Evolutionary conservation across 2,113 vertebrate species (phyloP), one percentile per base, ranked within the genome.

Genomic region (Hypomesus transpacificus): DNA sequence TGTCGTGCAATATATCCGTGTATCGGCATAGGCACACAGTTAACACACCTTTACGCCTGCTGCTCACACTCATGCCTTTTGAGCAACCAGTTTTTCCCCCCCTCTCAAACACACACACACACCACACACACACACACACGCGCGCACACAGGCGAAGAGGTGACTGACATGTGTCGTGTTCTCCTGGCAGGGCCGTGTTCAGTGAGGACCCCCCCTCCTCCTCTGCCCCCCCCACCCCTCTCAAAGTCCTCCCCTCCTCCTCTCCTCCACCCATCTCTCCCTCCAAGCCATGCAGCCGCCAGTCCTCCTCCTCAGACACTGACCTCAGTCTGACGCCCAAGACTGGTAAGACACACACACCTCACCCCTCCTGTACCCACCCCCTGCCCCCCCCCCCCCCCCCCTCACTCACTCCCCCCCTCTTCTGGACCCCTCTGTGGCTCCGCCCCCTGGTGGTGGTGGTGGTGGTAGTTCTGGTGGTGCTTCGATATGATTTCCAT

Each of bases 241-340:
- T 98, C 95, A 96, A 96, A 98, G 95, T 94, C 91, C 97, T 97
- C 90, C 96, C 96, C 92, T 98, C 96, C 90, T 99, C 97, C 95
- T 98, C 97, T 94, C 97, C 97, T 93, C 96, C 96, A 94, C 88
- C 89, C 65, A 98, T 98, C 95, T 98, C 96, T 95, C 96, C 97
- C 91, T 98, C 94, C 95, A 99, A 99, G 95, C 96, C 96, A 94
- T 98, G 95, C 97, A 99, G 97, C 87, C 97, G 97, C 90, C 97
- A 98, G 93, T 99, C 97, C 92, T 99, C 97, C 88, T 99, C 97
- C 93, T 99, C 97, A 90, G 97, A 99, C 91, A 99, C 97, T 93
- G 97, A 99, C 93, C 95, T 99, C 95, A 99, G 97, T 97, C 95
- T 99, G 94, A 99, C 97, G 91, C 97, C 97, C 92, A 99, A 98